Evolutionary conservation across 2,888 invertebrate species (phyloP).

Genomic region (Epiperipatus broadwayi): DNA sequence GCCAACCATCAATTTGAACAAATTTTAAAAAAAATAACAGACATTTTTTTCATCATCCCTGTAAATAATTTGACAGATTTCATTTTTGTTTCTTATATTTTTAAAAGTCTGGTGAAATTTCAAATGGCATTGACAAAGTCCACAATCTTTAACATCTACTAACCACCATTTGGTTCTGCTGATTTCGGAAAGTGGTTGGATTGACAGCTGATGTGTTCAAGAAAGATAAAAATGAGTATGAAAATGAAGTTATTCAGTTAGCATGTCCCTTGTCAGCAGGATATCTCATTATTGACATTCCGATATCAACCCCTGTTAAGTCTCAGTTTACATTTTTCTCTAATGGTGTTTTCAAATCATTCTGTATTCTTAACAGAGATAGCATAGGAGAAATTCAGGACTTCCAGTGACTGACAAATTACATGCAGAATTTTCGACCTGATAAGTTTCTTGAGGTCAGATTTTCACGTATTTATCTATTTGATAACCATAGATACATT

Average conservation of each 20-base stretch:
- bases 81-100: no score
- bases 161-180: no score
- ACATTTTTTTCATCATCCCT: no score
- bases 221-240: constrained; percentile 91
- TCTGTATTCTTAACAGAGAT: constrained; percentile 59
- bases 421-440: constrained; percentile 52
- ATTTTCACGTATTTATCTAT: constrained; percentile 83
- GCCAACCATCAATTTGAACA: no score
- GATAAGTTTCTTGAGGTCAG: constrained; percentile 47
- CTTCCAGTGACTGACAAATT: constrained; percentile 51
- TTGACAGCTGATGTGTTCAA: no score
- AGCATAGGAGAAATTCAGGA: constrained; percentile 36
- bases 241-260: constrained; percentile 81
- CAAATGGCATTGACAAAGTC: no score
- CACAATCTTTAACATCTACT: no score
- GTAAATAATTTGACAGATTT: no score
- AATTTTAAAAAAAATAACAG: no score
- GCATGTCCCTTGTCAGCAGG: constrained; percentile 91
- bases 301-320: constrained; percentile 68
- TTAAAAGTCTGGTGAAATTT: no score
- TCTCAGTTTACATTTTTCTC: constrained; percentile 51
- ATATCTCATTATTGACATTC: constrained; percentile 88
- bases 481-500: constrained; percentile 79
- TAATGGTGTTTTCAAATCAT: constrained; percentile 38
- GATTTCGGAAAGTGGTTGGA: no score